Evolutionary conservation across 2,888 invertebrate genomes (phyloP).

Genomic region (Limenitis camilla): DNA sequence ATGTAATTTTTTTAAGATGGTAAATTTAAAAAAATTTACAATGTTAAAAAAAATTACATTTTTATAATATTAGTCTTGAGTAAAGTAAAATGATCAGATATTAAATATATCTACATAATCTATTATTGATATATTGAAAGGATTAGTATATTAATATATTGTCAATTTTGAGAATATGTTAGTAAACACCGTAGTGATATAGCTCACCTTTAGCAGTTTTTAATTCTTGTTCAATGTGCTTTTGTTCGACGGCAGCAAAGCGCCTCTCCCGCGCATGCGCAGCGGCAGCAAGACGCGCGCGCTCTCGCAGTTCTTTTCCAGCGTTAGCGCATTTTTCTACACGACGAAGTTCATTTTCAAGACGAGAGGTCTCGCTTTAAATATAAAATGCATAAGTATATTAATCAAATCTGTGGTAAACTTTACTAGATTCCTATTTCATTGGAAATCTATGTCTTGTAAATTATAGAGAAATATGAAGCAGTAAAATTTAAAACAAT

Average conservation of each 20-base stretch:
- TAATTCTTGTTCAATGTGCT: constrained; percentile 48
- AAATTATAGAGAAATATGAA: not conserved
- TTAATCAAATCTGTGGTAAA: not conserved
- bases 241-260: constrained; percentile 49
- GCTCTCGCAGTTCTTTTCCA: constrained; percentile 54
- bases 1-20: too few relatives aligned
- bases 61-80: too few relatives aligned
- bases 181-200: not conserved
- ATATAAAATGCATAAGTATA: not conserved
- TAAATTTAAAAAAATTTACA: too few relatives aligned
- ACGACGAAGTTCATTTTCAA: constrained; percentile 53
- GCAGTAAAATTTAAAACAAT: too few relatives aligned
- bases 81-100: too few relatives aligned
- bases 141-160: too few relatives aligned
- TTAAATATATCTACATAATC: too few relatives aligned
- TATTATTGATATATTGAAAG: too few relatives aligned
- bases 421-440: not conserved
- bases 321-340: constrained; percentile 56
- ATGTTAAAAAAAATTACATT: too few relatives aligned
- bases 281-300: constrained; percentile 61
- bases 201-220: constrained; percentile 44
- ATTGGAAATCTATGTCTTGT: not conserved
- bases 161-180: not conserved
- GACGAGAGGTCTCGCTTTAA: constrained; percentile 45
- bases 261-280: constrained; percentile 61